Conservation (phyloP, 2,113 vertebrate species). For the Coryphaenoides rupestris region DNA sequence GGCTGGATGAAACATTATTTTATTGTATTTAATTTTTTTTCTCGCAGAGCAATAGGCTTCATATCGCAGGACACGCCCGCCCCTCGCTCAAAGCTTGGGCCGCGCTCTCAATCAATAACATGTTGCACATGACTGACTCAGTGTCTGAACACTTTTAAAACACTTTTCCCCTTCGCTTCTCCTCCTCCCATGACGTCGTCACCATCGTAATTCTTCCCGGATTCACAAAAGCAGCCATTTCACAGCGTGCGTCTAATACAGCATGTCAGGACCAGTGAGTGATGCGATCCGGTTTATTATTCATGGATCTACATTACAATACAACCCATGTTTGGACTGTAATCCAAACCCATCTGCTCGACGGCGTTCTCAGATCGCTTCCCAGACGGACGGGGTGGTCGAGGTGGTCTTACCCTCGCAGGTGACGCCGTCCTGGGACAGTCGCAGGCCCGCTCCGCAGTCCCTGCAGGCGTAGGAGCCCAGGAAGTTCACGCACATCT, state of each 20-base stretch:
- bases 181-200: constrained; percentile 65
- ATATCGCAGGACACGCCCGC: constrained; percentile 52
- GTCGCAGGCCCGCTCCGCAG: constrained; percentile 64
- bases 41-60: constrained; percentile 23
- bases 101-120: constrained; percentile 55
- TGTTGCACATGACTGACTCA: constrained; percentile 42
- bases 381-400: no score
- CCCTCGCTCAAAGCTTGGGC: constrained; percentile 36
- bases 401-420: constrained; percentile 69
- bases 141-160: constrained; percentile 49
- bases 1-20: constrained; percentile 34
- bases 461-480: constrained; percentile 76
- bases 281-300: constrained; percentile 15
- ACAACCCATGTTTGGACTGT: no score
- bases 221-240: constrained; percentile 44
- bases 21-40: constrained; percentile 46
- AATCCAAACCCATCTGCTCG: no score
- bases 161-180: constrained; percentile 43
- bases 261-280: constrained; percentile 53
- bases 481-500: constrained; percentile 71
- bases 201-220: constrained; percentile 47
- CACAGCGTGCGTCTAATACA: constrained; percentile 58
- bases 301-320: no score
- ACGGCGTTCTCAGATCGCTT: no score
- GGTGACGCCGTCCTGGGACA: constrained; percentile 52